phyloP scores from a whole-genome alignment of 2,113 vertebrate species.

The Macaca nemestrina region DNA sequence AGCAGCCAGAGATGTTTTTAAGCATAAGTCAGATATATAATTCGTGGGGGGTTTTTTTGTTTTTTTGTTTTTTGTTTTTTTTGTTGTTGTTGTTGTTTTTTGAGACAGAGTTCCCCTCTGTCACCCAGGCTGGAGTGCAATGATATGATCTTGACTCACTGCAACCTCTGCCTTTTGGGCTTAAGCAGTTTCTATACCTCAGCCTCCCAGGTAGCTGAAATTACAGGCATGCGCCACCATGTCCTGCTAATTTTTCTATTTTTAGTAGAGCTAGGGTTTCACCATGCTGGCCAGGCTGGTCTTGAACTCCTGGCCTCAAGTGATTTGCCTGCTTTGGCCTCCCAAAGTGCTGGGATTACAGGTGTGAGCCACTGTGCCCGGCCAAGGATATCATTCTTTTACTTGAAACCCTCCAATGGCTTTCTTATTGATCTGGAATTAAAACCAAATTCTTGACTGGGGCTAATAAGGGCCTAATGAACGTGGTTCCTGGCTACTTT shows the following conservation, averaged over 20 bases:
- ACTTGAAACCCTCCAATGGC: neutral
- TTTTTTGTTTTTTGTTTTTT: no score
- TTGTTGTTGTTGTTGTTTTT: neutral
- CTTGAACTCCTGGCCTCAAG: neutral
- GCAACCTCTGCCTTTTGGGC: neutral
- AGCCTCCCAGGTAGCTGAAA: neutral
- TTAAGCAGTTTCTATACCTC: neutral
- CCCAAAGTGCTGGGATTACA: neutral
- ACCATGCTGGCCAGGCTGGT: neutral
- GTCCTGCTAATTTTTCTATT: neutral
- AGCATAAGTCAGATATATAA: no score
- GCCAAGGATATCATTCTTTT: neutral
- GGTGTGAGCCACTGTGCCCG: neutral
- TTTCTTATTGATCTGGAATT: conserved; percentile 8
- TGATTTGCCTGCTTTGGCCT: neutral
- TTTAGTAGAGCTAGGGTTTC: neutral
- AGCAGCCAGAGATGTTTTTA: neutral
- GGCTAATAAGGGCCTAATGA: neutral
- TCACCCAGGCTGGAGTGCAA: neutral
- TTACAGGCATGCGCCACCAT: no score
- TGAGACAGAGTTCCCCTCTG: neutral
- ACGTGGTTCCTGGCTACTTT: neutral
- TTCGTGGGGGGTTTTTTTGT: no score
- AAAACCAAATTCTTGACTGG: neutral
- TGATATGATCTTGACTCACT: neutral